These are phyloP conservation scores for Zonitis immaculata DNA, from an alignment of 2,888 invertebrate species.

Conservation along the genomic window DNA sequence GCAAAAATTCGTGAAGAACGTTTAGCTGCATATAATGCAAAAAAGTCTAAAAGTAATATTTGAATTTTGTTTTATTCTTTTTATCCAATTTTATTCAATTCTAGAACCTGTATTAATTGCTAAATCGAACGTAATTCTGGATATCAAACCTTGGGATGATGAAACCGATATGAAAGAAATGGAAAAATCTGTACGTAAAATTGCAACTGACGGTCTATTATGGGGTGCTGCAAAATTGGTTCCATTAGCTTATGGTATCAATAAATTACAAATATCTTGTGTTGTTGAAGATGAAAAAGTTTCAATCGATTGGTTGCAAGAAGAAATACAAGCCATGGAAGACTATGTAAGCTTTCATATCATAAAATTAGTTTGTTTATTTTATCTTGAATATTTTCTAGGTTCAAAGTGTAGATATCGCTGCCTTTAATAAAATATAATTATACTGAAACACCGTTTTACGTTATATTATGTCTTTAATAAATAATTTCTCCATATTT, in stretches of 20 bases:
- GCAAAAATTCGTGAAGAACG: conserved; percentile 82
- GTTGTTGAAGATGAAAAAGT: conserved; percentile 97
- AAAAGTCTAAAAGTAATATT: conserved; percentile 84
- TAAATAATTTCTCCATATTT: not conserved
- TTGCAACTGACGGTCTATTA: conserved; percentile 77
- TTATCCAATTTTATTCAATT: too few species aligned
- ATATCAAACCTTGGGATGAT: conserved; percentile 92
- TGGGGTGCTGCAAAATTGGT: conserved; percentile 94
- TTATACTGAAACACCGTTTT: not conserved
- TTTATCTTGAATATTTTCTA: conserved; percentile 42
- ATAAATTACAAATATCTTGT: conserved; percentile 86
- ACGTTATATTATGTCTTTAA: not conserved
- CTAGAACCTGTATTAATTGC: conserved; percentile 61
- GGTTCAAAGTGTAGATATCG: conserved; percentile 90
- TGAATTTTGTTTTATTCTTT: too few species aligned
- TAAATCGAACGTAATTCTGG: conserved; percentile 90
- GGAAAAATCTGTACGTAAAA: conserved; percentile 74
- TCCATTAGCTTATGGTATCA: conserved; percentile 87
- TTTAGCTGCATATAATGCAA: conserved; percentile 86
- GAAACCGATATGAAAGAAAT: conserved; percentile 87
- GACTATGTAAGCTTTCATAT: conserved; percentile 65
- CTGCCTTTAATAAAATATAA: conserved; percentile 91
- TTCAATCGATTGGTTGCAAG: conserved; percentile 80
- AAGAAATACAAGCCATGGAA: conserved; percentile 78
- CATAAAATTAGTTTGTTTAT: conserved; percentile 2